These are phyloP conservation scores for Tachina lurida DNA, from an alignment of 2,888 invertebrate species.

Conservation along the genomic window DNA sequence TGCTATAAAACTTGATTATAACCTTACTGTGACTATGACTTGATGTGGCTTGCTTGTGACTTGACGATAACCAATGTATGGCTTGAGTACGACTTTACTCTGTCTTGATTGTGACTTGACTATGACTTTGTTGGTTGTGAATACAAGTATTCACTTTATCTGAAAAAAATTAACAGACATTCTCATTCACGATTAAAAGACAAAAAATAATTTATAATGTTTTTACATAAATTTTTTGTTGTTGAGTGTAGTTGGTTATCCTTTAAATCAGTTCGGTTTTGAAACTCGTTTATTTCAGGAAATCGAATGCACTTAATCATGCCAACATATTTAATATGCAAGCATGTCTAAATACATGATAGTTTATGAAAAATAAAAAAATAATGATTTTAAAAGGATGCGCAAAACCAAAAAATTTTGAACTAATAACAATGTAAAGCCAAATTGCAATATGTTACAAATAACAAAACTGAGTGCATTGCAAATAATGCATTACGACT, in stretches of 20 bases:
- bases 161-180: too few species aligned
- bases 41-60: too few species aligned
- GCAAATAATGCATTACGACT: slow-evolving; percentile 32
- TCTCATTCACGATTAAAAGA: too few species aligned
- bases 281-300: slow-evolving; percentile 68
- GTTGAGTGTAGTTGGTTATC: slow-evolving; percentile 19
- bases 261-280: slow-evolving; percentile 42
- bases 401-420: background rate
- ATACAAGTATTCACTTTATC: too few species aligned
- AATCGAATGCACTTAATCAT: slow-evolving; percentile 70
- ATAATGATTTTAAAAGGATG: slow-evolving; percentile 2
- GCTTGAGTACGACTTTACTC: background rate
- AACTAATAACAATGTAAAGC: slow-evolving; percentile 23
- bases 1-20: too few species aligned
- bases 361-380: background rate
- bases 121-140: too few species aligned
- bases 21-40: too few species aligned
- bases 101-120: background rate
- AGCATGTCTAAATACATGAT: slow-evolving; percentile 18
- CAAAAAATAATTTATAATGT: background rate
- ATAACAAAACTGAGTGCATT: slow-evolving; percentile 19
- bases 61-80: too few species aligned
- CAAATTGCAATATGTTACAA: slow-evolving; percentile 17
- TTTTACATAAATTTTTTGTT: background rate
- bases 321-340: slow-evolving; percentile 44